Evolutionary conservation across 2,797 vertebrate genomes (phyloP).

Genomic region (Typhlichthys eigenmanni): DNA sequence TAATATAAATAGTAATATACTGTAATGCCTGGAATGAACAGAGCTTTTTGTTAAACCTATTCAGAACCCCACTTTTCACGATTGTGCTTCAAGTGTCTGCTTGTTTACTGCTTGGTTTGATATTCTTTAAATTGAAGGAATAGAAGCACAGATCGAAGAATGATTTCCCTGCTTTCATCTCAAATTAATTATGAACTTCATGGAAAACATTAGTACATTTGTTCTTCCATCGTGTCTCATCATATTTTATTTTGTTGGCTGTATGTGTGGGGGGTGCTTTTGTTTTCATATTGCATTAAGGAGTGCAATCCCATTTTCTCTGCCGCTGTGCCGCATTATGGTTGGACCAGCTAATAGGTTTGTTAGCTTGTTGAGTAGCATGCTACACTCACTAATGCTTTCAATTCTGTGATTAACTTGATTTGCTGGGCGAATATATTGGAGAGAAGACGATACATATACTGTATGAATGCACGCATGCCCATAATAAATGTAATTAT

Average conservation of each 20-base stretch:
- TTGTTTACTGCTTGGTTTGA: slow-evolving; percentile 10
- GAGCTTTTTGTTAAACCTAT: not conserved
- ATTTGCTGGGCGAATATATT: slow-evolving; percentile 77
- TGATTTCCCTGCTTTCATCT: slow-evolving; percentile 28
- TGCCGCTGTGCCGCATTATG: slow-evolving; percentile 63
- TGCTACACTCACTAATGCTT: slow-evolving; percentile 75
- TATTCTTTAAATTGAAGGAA: slow-evolving; percentile 38
- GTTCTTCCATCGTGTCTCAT: slow-evolving; percentile 60
- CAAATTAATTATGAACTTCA: slow-evolving; percentile 64
- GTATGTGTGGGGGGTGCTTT: slow-evolving; percentile 25
- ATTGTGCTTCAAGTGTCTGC: slow-evolving; percentile 15
- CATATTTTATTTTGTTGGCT: slow-evolving; percentile 32
- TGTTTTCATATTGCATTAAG: slow-evolving; percentile 66
- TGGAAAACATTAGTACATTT: slow-evolving; percentile 65
- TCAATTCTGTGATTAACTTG: slow-evolving; percentile 77
- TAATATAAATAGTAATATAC: slow-evolving; percentile 36
- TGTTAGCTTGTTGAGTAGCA: slow-evolving; percentile 78
- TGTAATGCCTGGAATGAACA: too few species aligned
- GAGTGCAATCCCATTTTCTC: slow-evolving; percentile 79
- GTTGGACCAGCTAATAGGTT: slow-evolving; percentile 74
- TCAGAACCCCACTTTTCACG: slow-evolving; percentile 49
- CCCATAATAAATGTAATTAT: slow-evolving; percentile 72
- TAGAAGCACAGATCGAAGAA: slow-evolving; percentile 30
- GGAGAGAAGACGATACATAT: slow-evolving; percentile 68
- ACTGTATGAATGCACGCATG: slow-evolving; percentile 64